Evolutionary conservation across 2,797 vertebrate genomes (phyloP).

Genomic region (Sternotherus odoratus): DNA sequence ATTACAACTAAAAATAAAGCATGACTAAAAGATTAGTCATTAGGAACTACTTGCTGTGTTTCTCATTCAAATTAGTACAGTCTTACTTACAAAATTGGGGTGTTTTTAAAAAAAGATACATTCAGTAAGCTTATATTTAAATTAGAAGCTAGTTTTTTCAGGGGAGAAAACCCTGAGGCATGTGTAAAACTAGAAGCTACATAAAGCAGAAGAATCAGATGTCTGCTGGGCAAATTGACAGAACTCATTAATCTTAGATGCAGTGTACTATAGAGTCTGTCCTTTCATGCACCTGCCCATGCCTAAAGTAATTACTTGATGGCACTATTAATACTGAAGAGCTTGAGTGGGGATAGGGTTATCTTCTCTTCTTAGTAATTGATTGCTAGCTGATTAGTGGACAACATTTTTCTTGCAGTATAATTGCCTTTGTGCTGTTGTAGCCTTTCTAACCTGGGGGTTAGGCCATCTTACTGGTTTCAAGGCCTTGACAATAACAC

Average conservation of each 20-base stretch:
- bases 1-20: slow-evolving; percentile 64
- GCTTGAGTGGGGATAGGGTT: slow-evolving; percentile 83
- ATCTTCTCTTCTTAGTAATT: slow-evolving; percentile 86
- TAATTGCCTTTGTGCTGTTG: slow-evolving; percentile 86
- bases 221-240: slow-evolving; percentile 87
- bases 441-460: slow-evolving; percentile 79
- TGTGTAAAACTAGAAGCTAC: slow-evolving; percentile 81
- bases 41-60: slow-evolving; percentile 24
- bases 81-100: slow-evolving; percentile 64
- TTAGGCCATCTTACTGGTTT: slow-evolving; percentile 77
- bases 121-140: slow-evolving; percentile 65
- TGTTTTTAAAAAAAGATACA: slow-evolving; percentile 12
- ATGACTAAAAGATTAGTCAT: slow-evolving; percentile 46
- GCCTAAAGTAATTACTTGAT: slow-evolving; percentile 88
- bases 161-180: slow-evolving; percentile 65
- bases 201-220: slow-evolving; percentile 84
- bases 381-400: slow-evolving; percentile 89
- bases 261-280: slow-evolving; percentile 82
- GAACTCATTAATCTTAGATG: slow-evolving; percentile 89
- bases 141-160: slow-evolving; percentile 72
- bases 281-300: slow-evolving; percentile 86
- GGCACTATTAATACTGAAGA: slow-evolving; percentile 87
- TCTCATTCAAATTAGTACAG: slow-evolving; percentile 44
- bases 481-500: slow-evolving; percentile 75
- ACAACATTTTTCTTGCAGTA: slow-evolving; percentile 83